Evolutionary conservation across 1,140 invertebrate species (phyloP), one percentile per base, ranked within the genome.

Genomic region (Drosophila ogumai): DNA sequence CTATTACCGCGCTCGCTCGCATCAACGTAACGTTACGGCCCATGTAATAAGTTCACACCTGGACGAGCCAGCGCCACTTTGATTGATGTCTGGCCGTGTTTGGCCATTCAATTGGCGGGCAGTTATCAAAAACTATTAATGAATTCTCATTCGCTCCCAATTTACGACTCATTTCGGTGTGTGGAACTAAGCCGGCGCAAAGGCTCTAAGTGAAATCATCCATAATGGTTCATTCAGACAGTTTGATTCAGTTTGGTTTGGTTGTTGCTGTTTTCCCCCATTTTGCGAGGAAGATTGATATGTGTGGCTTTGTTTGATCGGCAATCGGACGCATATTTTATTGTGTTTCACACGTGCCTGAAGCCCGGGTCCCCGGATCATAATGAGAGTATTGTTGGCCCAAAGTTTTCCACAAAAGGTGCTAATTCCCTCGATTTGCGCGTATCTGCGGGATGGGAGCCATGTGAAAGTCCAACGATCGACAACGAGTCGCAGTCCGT

Each of bases 361-460:
- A 55, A 61, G 56, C 47, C 43, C 36, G 22, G 13, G 46, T 5
- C 13, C 31, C 17, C 17, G 22, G 41, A 41, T 44, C 43, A 81
- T 57, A 66, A 71, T 73, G 34, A 55, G 75, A 75, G 52, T 67
- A 43, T 84, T 84, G 74, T 88, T 88, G 84, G 73, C 52, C 68
- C 58, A 84, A 80, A 87, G 50, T 88, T 78, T 88, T 88, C 85
- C 81, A 88, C 81, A 88, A 88, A 90, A 54, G 73, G 80, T 88
- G 84, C 77, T 88, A 88, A 88, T 90, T 88, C 36, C 25, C 44
- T 28, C 25, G 57, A 75, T 75, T 74, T 75, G 65, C 43, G 65
- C 41, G 40, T 57, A 57, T 63, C 59, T 52, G 69, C 34, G 19
- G 25, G 25, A 41, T 59, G 34, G 60, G 32, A 43, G 38, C 50